Conservation (phyloP, 2,888 invertebrate species). For the Cheilosia urbana region DNA sequence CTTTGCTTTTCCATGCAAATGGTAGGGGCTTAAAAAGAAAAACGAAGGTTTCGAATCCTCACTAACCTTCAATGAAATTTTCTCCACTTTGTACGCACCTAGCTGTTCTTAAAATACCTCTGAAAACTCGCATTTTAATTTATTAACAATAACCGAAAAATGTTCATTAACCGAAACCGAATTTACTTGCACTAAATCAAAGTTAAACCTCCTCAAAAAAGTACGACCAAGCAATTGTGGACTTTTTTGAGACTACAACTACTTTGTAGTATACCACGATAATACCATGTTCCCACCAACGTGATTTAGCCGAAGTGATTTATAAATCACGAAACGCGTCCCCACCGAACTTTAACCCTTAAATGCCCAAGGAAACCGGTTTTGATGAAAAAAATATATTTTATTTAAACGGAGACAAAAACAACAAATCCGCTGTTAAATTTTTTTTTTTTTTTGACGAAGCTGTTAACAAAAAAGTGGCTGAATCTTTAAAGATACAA, state of each 20-base stretch:
- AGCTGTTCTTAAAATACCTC: constrained; percentile 31
- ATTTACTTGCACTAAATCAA: constrained; percentile 53
- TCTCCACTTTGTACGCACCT: constrained; percentile 1
- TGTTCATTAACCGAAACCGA: constrained; percentile 19
- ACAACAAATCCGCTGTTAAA: too few species aligned
- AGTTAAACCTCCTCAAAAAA: constrained; percentile 41
- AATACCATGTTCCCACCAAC: too few species aligned
- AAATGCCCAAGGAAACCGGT: too few species aligned
- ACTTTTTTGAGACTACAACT: constrained; percentile 26
- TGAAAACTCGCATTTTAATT: constrained; percentile 44
- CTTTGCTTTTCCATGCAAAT: constrained; percentile 46
- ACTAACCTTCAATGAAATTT: constrained; percentile 14
- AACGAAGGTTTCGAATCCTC: constrained; percentile 24
- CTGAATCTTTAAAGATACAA: too few species aligned
- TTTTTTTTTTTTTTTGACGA: too few species aligned
- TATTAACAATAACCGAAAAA: constrained; percentile 11
- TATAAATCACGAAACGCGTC: too few species aligned
- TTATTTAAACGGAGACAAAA: too few species aligned
- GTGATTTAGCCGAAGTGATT: too few species aligned
- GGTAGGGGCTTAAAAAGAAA: constrained; percentile 39
- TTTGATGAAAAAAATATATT: too few species aligned
- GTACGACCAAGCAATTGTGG: constrained; percentile 15
- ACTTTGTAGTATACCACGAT: constrained; percentile 26
- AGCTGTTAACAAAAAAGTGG: too few species aligned
- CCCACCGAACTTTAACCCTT: too few species aligned